Evolutionary conservation across 1,140 invertebrate genomes (phyloP).

Genomic region (Drosophila mojavensis): DNA sequence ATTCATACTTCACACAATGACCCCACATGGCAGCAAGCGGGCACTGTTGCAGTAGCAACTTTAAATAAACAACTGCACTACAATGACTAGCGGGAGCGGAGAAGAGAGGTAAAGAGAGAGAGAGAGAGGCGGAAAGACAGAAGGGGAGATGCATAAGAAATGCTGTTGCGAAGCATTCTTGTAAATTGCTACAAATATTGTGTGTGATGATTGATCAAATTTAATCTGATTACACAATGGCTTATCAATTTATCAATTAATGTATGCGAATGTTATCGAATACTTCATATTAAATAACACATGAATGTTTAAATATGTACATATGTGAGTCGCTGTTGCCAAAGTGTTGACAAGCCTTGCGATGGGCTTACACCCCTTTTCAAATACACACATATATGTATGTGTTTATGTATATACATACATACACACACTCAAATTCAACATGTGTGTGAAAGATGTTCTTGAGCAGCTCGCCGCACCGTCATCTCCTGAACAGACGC

Average conservation of each 20-base stretch:
- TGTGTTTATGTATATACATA: background rate
- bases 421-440: constrained; percentile 5
- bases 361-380: constrained; percentile 12
- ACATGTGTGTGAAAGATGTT: constrained; percentile 54
- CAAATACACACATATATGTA: background rate
- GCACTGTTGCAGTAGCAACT: constrained; percentile 40
- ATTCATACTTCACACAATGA: constrained; percentile 75
- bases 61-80: constrained; percentile 51
- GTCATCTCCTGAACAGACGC: constrained; percentile 36
- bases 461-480: constrained; percentile 26
- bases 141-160: background rate
- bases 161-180: constrained; percentile 14
- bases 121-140: background rate
- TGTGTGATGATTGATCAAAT: constrained; percentile 28
- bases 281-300: background rate
- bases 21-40: constrained; percentile 68
- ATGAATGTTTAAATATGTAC: background rate
- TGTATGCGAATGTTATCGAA: constrained; percentile 22
- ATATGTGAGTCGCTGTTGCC: constrained; percentile 12
- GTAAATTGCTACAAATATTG: constrained; percentile 8
- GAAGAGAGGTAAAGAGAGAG: too few relatives aligned
- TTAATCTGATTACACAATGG: constrained; percentile 26
- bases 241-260: constrained; percentile 21
- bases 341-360: constrained; percentile 46
- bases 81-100: constrained; percentile 8